Evolutionary conservation across 2,113 vertebrate species (phyloP).

Genomic region (Dromiciops gliroides): DNA sequence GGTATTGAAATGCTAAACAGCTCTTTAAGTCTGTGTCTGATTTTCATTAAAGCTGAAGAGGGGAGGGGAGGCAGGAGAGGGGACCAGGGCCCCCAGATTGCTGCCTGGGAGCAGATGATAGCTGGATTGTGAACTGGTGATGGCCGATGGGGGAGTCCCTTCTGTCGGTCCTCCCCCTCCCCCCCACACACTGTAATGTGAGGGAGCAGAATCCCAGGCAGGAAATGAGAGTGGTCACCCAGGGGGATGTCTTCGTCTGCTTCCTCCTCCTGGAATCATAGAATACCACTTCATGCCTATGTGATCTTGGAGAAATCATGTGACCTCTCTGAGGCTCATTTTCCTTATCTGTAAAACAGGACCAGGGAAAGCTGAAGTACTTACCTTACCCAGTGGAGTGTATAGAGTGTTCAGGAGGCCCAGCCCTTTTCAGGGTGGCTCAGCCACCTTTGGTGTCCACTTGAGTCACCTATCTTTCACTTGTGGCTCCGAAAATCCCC

Average conservation of each 20-base stretch:
- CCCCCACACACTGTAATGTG: background rate
- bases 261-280: background rate
- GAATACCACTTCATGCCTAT: background rate
- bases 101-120: conserved; percentile 68
- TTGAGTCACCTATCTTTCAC: background rate
- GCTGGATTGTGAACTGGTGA: conserved; percentile 40
- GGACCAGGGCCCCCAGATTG: conserved; percentile 56
- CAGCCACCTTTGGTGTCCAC: background rate
- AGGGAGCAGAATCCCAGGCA: background rate
- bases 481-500: too few relatives aligned
- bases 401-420: background rate
- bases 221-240: background rate
- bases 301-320: background rate
- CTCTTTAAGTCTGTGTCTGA: conserved; percentile 76
- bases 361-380: background rate
- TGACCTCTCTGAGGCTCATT: background rate
- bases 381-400: background rate
- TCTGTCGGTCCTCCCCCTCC: rapidly evolving
- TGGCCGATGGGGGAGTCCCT: background rate
- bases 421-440: background rate
- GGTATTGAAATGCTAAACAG: conserved; percentile 79
- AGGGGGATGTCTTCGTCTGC: background rate
- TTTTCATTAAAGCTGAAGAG: conserved; percentile 74
- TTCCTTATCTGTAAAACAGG: background rate
- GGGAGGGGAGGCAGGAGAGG: conserved; percentile 67